Evolutionary conservation across 2,888 invertebrate species (phyloP), one percentile per base, ranked within the genome.

Genomic region (Sepioteuthis lessoniana): DNA sequence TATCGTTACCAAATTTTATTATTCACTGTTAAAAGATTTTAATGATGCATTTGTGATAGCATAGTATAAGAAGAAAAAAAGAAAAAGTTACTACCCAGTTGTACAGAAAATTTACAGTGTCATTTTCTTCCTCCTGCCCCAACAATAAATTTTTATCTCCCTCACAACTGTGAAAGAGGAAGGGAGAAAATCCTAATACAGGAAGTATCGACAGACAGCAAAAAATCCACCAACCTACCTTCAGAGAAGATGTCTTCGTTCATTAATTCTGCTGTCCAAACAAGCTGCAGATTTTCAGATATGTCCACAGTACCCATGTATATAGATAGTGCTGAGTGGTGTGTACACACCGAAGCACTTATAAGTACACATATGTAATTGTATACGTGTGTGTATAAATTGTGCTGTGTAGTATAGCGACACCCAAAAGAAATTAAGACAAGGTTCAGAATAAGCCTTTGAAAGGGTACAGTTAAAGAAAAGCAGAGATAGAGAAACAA

Each of bases 231-330:
- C 76, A 76, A 76, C 76, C 76, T 76, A 76, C 76, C 76, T 76
- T 76, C 76, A 8, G 76, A 76, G 76, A n/a, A 76, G n/a, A 76
- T 10, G 4, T 76, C n/a, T 76, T 76, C 76, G 16, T 76, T 31
- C 76, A 76, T 76, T 76, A 76, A n/a, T n/a, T n/a, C n/a, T n/a
- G n/a, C n/a, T 31, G 76, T n/a, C 76, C 76, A n/a, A 19, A 76
- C 76, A n/a, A 76, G 76, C n/a, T 76, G 76, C n/a, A 76, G 76
- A 76, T 76, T 76, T 76, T 76, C 76, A 31, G 76, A 76, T 76
- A 76, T 10, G 31, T 76, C 76, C 19, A 76, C 76, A 16, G 76
- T n/a, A n/a, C 76, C 76, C 76, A 76, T 76, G n/a, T n/a, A 19
- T 60, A 60, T 31, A 60, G 5, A 60, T 25, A 60, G 60, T 60